Conservation (phyloP, 2,888 invertebrate species). For the Lordiphosa andalusiaca region DNA sequence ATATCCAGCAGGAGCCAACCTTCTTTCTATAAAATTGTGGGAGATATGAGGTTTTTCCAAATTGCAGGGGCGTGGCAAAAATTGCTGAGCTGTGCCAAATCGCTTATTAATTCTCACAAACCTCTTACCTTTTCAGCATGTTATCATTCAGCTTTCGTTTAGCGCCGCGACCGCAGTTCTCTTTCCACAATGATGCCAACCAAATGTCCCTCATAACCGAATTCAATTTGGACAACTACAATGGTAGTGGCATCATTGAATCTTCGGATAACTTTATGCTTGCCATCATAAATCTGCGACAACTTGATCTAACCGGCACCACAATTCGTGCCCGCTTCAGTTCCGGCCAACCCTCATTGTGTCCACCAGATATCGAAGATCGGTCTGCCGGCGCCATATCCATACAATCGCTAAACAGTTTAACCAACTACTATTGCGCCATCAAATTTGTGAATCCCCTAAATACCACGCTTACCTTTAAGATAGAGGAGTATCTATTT, state of each 20-base stretch:
- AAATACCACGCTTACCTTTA: conserved; percentile 64
- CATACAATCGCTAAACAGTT: conserved; percentile 16
- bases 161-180: conserved; percentile 18
- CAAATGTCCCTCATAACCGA: conserved; percentile 74
- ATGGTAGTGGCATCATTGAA: conserved; percentile 80
- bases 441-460: conserved; percentile 42
- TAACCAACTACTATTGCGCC: conserved; percentile 56
- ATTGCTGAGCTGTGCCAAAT: too few species aligned
- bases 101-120: not conserved
- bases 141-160: not conserved
- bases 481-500: conserved; percentile 28
- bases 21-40: too few species aligned
- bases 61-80: too few species aligned
- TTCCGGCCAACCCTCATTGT: conserved; percentile 81
- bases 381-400: conserved; percentile 44
- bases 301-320: conserved; percentile 67
- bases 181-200: conserved; percentile 57
- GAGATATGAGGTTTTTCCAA: too few species aligned
- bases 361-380: conserved; percentile 81
- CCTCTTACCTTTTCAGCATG: not conserved
- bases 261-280: conserved; percentile 85
- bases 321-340: conserved; percentile 84
- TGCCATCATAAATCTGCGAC: conserved; percentile 80
- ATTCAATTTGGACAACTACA: conserved; percentile 72
- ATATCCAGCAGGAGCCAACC: too few species aligned